Conservation (phyloP, 2,888 invertebrate species). For the Sympetrum striolatum region DNA sequence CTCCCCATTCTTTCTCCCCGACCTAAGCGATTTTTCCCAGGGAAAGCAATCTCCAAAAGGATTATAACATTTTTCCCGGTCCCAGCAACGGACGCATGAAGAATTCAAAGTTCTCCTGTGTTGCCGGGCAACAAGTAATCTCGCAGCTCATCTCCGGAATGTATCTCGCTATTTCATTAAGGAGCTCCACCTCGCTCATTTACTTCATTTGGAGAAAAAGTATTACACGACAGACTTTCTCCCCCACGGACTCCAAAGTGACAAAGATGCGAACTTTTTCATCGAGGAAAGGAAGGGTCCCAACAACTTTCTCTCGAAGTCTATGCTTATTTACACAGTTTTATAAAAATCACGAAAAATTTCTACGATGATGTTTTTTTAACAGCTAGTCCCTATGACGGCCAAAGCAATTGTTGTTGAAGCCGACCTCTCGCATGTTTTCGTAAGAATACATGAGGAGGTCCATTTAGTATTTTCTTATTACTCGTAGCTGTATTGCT, state of each 20-base stretch:
- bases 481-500: too few relatives aligned
- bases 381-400: too few relatives aligned
- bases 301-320: not conserved
- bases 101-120: not conserved
- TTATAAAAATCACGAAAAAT: too few relatives aligned
- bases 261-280: too few relatives aligned
- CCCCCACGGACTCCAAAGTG: not conserved
- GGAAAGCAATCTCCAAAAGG: not conserved
- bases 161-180: not conserved
- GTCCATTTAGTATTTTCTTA: too few relatives aligned
- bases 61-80: not conserved
- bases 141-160: not conserved
- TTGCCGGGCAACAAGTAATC: not conserved
- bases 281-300: too few relatives aligned
- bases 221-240: not conserved
- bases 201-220: not conserved
- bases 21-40: not conserved
- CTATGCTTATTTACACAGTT: not conserved
- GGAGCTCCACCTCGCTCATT: not conserved
- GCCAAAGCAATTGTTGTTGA: too few relatives aligned
- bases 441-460: too few relatives aligned
- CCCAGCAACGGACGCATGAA: not conserved
- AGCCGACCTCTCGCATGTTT: too few relatives aligned
- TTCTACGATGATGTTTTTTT: too few relatives aligned
- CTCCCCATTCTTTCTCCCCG: not conserved